phyloP scores from a whole-genome alignment of 2,888 invertebrate species.

The Heliconius hortense region DNA sequence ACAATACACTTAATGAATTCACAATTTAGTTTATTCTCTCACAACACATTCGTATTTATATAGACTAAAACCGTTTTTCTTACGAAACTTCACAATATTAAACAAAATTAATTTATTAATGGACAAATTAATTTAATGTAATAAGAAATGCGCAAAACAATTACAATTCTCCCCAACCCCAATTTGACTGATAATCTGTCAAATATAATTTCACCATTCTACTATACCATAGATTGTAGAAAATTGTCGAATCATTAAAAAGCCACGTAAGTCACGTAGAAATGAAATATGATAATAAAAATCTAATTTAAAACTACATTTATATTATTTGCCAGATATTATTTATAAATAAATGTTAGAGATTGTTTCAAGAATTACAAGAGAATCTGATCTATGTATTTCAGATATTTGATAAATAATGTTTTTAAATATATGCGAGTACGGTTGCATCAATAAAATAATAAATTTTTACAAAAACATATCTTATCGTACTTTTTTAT shows the following conservation, averaged over 20 bases:
- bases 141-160: constrained; percentile 32
- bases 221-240: constrained; percentile 45
- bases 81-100: constrained; percentile 7
- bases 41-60: constrained; percentile 2
- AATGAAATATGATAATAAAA: constrained; percentile 3
- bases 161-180: constrained; percentile 37
- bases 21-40: constrained; percentile 30
- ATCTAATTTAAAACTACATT: neutral
- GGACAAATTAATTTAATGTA: constrained; percentile 3
- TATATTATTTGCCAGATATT: neutral
- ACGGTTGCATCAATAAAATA: no score
- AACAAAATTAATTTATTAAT: neutral
- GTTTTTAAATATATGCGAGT: no score
- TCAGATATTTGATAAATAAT: no score
- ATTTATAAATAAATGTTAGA: neutral
- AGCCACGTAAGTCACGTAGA: constrained; percentile 37
- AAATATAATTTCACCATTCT: constrained; percentile 42
- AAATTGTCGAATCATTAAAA: constrained; percentile 42
- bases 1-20: constrained; percentile 46
- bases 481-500: neutral
- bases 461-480: neutral
- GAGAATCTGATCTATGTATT: no score
- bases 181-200: constrained; percentile 52
- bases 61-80: constrained; percentile 9
- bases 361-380: neutral